phyloP scores from a whole-genome alignment of 2,113 vertebrate species.

The Corydoras sp. region DNA sequence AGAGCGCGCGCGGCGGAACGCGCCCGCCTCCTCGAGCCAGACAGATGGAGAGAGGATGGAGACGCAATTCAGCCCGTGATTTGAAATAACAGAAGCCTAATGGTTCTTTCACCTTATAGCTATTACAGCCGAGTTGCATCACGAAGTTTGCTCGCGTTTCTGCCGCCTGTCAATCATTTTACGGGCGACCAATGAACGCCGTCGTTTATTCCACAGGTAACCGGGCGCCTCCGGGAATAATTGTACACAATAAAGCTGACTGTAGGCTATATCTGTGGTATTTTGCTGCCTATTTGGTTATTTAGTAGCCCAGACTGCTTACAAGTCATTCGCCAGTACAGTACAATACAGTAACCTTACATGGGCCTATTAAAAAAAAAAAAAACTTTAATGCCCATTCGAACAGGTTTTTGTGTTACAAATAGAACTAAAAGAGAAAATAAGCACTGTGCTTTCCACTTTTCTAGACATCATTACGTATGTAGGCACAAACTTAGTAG shows the following conservation, averaged over 20 bases:
- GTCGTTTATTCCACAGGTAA: slow-evolving; percentile 22
- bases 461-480: slow-evolving; percentile 4
- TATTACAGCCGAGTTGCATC: slow-evolving; percentile 51
- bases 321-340: too few species aligned
- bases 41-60: too few species aligned
- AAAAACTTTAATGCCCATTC: too few species aligned
- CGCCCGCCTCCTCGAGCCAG: too few species aligned
- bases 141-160: slow-evolving; percentile 47
- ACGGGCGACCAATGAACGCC: slow-evolving; percentile 18
- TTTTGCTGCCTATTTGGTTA: neutral
- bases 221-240: neutral
- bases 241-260: neutral
- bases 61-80: neutral
- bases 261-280: neutral
- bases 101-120: slow-evolving; percentile 14
- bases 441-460: neutral
- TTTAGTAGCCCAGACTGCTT: too few species aligned
- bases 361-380: too few species aligned
- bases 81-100: neutral
- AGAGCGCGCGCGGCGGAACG: too few species aligned
- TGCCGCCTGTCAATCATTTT: slow-evolving; percentile 31
- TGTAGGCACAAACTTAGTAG: neutral
- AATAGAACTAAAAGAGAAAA: slow-evolving; percentile 1
- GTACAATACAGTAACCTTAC: too few species aligned
- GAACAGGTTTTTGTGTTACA: slow-evolving; percentile 18